Base-by-base conservation (phyloP, 92 coral and sea anemone species). In the Epizoanthus rinbou region DNA sequence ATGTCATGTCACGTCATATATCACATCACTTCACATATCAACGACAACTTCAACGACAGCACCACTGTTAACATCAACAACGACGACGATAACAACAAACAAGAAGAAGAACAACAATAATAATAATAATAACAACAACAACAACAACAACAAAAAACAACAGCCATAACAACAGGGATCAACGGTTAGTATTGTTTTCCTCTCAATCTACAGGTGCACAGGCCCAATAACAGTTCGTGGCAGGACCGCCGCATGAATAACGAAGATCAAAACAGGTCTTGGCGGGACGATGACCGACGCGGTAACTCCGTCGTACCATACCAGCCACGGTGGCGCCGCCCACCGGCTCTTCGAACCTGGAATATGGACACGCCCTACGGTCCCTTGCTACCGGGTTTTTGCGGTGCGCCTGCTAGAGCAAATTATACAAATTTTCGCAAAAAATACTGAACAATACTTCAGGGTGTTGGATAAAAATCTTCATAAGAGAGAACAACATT, bases 301-400 rank as follows among this genome's bases (percentile, higher is more conserved):
- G 21, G 50, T 16, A 75, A 75, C 80, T 58, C 80, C 39, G 3
- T 75, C 45, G 80, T 75, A 8, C 56, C 80, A 28, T 57, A 56
- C 22, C 57, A 37, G 35, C 66, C 57, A 11, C 66, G 68, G 50
- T 56, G 80, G 80, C 80, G 68, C 14, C 56, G 67, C 31, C 80
- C 66, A 57, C 67, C 80, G 6, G 7, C 5, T 8, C 67, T 16
- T 14, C 80, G 67, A 22, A 13, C 11, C 16, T 3, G 66, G 54
- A 75, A 75, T 57, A 31, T 17, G 9, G 67, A 65, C 0, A 56
- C 80, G 10, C 80, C 80, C 14, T 35, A 56, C 22, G 80, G 41
- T 5, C 66, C 80, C 17, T 65, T 57, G n/a, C 43, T 56, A 14
- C 66, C 66, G 6, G 80, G 65, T 3, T 57, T 56, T 50, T 25